A percentile compares a stretch with the other conserved stretches of the same genome.
These are phyloP conservation scores for Torymus auratus DNA, from an alignment of 2,888 invertebrate genomes.

Conservation along the genomic window DNA sequence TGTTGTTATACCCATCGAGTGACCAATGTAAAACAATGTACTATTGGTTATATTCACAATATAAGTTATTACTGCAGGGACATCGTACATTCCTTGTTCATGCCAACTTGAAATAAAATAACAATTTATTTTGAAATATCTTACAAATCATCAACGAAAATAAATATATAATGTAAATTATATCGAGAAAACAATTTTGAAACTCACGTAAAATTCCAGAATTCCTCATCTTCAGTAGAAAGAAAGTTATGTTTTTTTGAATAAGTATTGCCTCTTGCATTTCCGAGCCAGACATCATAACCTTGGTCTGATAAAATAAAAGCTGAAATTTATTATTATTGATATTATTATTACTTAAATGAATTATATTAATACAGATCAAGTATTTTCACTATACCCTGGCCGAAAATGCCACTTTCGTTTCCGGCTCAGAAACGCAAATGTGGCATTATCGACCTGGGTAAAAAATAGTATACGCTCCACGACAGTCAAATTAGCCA, in stretches of 20 bases:
- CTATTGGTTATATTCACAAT: slow-evolving; percentile 62
- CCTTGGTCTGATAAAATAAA: slow-evolving; percentile 62
- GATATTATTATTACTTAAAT: too few relatives aligned
- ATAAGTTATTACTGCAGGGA: slow-evolving; percentile 64
- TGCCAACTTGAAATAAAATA: slow-evolving; percentile 66
- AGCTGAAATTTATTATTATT: slow-evolving; percentile 52
- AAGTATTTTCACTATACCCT: too few relatives aligned
- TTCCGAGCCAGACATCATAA: slow-evolving; percentile 64
- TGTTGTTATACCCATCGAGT: slow-evolving; percentile 74
- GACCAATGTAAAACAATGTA: slow-evolving; percentile 65
- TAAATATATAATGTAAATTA: too few relatives aligned
- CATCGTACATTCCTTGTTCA: slow-evolving; percentile 66
- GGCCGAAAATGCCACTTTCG: too few relatives aligned
- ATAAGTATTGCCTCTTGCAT: slow-evolving; percentile 63
- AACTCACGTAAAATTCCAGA: slow-evolving; percentile 63
- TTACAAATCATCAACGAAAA: too few relatives aligned
- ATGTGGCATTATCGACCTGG: too few relatives aligned
- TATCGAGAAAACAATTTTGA: too few relatives aligned
- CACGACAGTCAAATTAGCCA: too few relatives aligned
- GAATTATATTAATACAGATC: too few relatives aligned
- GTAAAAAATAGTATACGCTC: too few relatives aligned
- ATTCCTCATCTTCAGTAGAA: slow-evolving; percentile 54
- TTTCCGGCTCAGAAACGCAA: too few relatives aligned
- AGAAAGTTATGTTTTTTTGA: slow-evolving; percentile 59
- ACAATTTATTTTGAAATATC: too few relatives aligned